Conservation (phyloP, 2,797 vertebrate species). For the Falco concolor region DNA sequence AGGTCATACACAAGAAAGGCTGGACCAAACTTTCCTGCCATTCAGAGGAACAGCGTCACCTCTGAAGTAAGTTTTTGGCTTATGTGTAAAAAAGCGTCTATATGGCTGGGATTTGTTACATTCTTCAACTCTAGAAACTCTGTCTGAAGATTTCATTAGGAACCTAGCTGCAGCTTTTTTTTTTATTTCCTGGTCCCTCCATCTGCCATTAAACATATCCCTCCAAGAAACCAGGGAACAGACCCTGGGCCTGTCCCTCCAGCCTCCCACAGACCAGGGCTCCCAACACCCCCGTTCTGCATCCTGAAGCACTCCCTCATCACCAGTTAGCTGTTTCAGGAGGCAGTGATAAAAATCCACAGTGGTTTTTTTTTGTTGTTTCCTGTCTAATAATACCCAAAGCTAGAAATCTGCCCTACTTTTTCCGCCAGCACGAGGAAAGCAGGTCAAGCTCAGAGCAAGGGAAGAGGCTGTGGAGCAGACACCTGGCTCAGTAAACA, state of each 20-base stretch:
- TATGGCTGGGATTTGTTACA: not conserved
- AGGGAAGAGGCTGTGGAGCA: not conserved
- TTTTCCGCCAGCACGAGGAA: conserved; percentile 21
- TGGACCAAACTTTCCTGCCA: not conserved
- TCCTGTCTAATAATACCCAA: conserved; percentile 41
- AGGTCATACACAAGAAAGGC: not conserved
- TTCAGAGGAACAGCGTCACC: not conserved
- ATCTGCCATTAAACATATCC: not conserved
- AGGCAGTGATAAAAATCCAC: not conserved
- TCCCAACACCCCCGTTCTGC: not conserved
- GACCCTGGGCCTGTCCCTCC: not conserved
- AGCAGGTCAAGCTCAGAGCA: conserved; percentile 53
- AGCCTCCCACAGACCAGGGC: not conserved
- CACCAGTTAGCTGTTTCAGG: not conserved
- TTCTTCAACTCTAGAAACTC: not conserved
- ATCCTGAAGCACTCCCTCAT: not conserved
- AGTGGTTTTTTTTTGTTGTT: not conserved
- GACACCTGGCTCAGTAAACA: conserved; percentile 29
- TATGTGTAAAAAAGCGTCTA: fast-evolving
- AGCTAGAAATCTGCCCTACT: conserved; percentile 50
- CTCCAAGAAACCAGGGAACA: not conserved
- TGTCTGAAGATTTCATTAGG: not conserved
- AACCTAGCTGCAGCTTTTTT: not conserved
- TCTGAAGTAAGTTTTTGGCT: not conserved
- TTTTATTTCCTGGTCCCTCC: not conserved